Evolutionary conservation across 1,140 invertebrate species (phyloP).

Genomic region (roundworm (Caenorhabditis elegans)): WBcel235 BX284605.5:9789501-9790000

Average conservation of each 20-base stretch:
- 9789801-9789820: too few species aligned
- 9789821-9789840: too few species aligned
- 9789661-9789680: not conserved
- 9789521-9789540: conserved; percentile 10
- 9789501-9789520: not conserved
- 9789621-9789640: conserved; percentile 14
- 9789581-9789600: conserved; percentile 32
- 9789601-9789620: conserved; percentile 24
- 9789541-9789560: conserved; percentile 9
- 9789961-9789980: conserved; percentile 24
- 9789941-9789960: conserved; percentile 32
- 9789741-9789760: too few species aligned
- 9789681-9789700: not conserved
- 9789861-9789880: not conserved
- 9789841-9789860: too few species aligned
- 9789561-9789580: not conserved
- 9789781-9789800: too few species aligned
- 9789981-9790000: not conserved
- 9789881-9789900: not conserved
- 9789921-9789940: conserved; percentile 26
- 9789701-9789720: not conserved
- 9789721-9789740: too few species aligned
- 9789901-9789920: not conserved
- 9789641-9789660: conserved; percentile 16
- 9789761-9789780: too few species aligned